Base-by-base conservation (phyloP, 1,140 invertebrate species). In the Drosophila mayri region DNA sequence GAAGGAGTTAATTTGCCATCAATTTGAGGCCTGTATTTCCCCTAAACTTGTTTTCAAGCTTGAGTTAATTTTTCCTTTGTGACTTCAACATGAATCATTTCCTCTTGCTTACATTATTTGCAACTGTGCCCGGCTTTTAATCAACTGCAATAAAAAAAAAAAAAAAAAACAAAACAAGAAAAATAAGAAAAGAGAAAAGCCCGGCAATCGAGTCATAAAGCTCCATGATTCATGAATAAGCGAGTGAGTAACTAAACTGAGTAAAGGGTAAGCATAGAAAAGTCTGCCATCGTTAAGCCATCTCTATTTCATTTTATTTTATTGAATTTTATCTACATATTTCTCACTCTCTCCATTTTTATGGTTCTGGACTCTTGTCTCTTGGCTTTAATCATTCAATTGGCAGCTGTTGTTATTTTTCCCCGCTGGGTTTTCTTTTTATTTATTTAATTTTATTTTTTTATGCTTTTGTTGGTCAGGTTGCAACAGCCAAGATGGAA, bases 221-320 rank as follows among this genome's bases (percentile, higher is more conserved):
- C n/a, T 4, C 18, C 14, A 22, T 67, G 64, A 67, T 50, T 67
- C 64, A 67, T 32, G 28, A 47, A 62, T 38, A 62, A 50, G 28
- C 37, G 60, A 41, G 37, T 65, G 37, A 68, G 60, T 50, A 50
- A 65, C 28, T 41, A 28, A 41, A 28, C 16, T 20, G 25, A 64
- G 11, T 49, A 18, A 8, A 25, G 46, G 25, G 32, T 25, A 25
- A 61, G 38, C 38, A 22, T 62, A 18, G 55, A 61, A 41, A 55
- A 35, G 6, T 28, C 22, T 12, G 44, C 61, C 40, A 63, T 43
- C 43, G 20, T 22, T 52, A 9, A 18, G 30, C 10, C 35, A 54
- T 70, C 66, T 38, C 9, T 62, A 20, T 28, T 50, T 49, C 35
- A 30, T 35, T 50, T 49, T 41, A 30, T 35, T 35, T 35, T 44